Base-by-base conservation (phyloP, 2,888 invertebrate species). In the Protophormia terraenovae region DNA sequence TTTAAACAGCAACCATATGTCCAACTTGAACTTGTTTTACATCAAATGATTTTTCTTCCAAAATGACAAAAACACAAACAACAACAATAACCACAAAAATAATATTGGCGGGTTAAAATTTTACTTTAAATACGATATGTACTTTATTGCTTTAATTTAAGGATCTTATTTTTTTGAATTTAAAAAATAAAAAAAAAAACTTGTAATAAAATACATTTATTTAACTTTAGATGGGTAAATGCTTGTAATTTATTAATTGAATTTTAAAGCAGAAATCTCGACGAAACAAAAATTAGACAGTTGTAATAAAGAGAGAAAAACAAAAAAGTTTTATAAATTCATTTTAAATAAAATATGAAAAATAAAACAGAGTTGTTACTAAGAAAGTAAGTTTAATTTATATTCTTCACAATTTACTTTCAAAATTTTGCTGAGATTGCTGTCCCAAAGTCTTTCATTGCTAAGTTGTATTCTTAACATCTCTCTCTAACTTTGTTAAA, bases 331-430 rank as follows among this genome's bases (percentile, higher is more conserved):
- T 78, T 84, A 53, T 60, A 64, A 78, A 78, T 66, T 60, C 50
- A 82, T 75, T 79, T 79, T 64, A 75, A 85, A 85, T 73, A 75
- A 85, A 75, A 66, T 69, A 79, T 82, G 64, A 82, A 79, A n/a
- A 71, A 71, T 76, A 79, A 64, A 82, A 82, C 14, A 69, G n/a
- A 60, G 29, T 81, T 81, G 77, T 72, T 75, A 32, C 24, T 41
- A 64, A 71, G 72, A 60, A 77, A 41, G 35, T 55, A 60, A 67
- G 35, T 82, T 78, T 75, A 82, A 82, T 82, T 75, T 75, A 64
- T 78, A 76, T 82, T 76, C 69, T 29, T 45, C 27, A 35, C 60
- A 38, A 78, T 24, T n/a, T 35, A 47, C 16, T 62, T 41, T 27
- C 12, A 60, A 35, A 58, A 27, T 64, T 67, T 73, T 32, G 58